phyloP scores from a whole-genome alignment of 2,888 invertebrate genomes.

The Acronicta leporina region DNA sequence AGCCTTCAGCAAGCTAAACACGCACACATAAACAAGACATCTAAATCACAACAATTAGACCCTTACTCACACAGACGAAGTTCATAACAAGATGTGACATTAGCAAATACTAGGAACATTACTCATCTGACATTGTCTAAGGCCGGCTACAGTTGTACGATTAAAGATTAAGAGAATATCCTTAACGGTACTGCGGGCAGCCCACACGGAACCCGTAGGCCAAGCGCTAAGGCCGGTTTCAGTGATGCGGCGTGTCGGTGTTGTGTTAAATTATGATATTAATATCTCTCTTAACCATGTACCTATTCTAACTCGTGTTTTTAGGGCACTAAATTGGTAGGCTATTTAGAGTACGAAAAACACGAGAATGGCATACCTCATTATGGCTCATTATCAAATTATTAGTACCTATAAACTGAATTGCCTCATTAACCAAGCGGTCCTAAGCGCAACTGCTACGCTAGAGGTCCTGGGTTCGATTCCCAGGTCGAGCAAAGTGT shows the following conservation, averaged over 20 bases:
- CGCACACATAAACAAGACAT: constrained; percentile 16
- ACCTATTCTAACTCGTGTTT: too few relatives aligned
- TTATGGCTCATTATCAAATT: too few relatives aligned
- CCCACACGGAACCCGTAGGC: constrained; percentile 71
- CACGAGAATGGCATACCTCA: too few relatives aligned
- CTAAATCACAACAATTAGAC: constrained; percentile 39
- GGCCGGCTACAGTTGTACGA: constrained; percentile 77
- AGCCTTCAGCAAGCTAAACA: neutral
- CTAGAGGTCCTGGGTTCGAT: too few relatives aligned
- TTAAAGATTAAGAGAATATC: constrained; percentile 81
- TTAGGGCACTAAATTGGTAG: too few relatives aligned
- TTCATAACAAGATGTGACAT: constrained; percentile 77
- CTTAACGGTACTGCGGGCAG: constrained; percentile 79
- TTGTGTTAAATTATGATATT: neutral
- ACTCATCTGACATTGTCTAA: constrained; percentile 82
- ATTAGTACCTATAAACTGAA: too few relatives aligned
- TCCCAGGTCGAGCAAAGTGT: too few relatives aligned
- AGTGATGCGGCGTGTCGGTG: constrained; percentile 11
- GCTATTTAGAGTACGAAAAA: too few relatives aligned
- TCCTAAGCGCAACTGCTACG: too few relatives aligned
- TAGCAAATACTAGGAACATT: constrained; percentile 74
- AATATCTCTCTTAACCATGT: neutral
- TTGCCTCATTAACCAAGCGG: too few relatives aligned
- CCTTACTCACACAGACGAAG: constrained; percentile 36
- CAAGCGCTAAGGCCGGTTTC: constrained; percentile 38